phyloP scores from a whole-genome alignment of 2,888 invertebrate genomes.

The Eurois occulta region DNA sequence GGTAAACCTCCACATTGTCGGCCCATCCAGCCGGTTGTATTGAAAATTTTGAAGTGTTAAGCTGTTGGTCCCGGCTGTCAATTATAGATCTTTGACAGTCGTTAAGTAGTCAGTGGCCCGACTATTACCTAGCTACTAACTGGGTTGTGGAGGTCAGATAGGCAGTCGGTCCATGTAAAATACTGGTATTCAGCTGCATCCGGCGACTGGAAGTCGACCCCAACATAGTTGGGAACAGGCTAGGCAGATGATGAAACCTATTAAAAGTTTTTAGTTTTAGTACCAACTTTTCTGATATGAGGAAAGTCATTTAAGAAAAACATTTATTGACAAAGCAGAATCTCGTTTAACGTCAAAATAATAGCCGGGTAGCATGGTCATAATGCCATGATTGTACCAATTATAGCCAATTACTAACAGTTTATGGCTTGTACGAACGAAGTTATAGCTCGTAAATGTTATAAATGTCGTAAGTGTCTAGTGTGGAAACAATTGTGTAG shows the following conservation, averaged over 20 bases:
- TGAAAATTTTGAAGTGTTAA: not conserved
- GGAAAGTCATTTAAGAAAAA: conserved; percentile 1
- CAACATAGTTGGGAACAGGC: not conserved
- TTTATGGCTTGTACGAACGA: conserved; percentile 52
- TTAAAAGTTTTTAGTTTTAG: not conserved
- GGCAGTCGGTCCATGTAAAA: not conserved
- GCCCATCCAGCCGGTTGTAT: too few relatives aligned
- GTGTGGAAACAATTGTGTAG: conserved; percentile 43
- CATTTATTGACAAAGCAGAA: conserved; percentile 32
- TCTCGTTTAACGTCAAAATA: conserved; percentile 50
- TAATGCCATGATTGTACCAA: conserved; percentile 62
- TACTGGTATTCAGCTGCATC: not conserved
- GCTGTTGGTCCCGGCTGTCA: not conserved
- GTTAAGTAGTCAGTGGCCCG: not conserved
- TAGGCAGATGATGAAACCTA: not conserved
- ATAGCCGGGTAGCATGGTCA: conserved; percentile 49
- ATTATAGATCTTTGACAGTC: not conserved
- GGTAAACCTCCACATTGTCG: too few relatives aligned
- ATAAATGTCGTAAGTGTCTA: conserved; percentile 40
- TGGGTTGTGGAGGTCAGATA: not conserved
- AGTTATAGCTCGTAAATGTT: conserved; percentile 62
- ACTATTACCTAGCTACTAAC: not conserved
- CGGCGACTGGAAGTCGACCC: not conserved
- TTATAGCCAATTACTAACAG: conserved; percentile 61
- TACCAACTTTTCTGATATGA: not conserved